Base-by-base conservation (phyloP, 2,888 invertebrate genomes). In the Notodonta dromedarius region DNA sequence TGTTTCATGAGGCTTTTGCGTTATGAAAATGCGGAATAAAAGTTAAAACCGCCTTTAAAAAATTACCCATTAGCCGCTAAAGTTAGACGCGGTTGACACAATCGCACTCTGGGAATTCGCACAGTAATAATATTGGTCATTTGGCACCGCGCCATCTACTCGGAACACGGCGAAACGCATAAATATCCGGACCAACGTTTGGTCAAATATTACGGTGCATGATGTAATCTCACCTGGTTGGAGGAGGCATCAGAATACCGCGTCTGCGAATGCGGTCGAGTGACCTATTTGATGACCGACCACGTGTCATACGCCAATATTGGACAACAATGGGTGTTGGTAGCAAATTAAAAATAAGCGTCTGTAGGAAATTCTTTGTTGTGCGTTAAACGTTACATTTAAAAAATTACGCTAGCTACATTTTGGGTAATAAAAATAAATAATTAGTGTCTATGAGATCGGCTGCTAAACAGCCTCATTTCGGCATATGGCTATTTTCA, bases 111-210 rank as follows among this genome's bases (percentile, higher is more conserved):
- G 70, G 66, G 69, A 76, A 76, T 76, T 74, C 60, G 69, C 69
- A 69, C 72, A 57, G 68, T 70, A 65, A 65, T 75, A 74, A 68
- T 74, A 65, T 65, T 72, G 68, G 64, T 39, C 62, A 63, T 67
- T 74, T 78, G 78, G 78, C 78, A 60, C 44, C 52, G 51, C 65
- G 74, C 78, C 78, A 78, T 71, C 62, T 64, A 60, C 63, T 70
- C 67, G 61, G 67, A 78, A 71, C 71, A 68, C 66, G 64, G 61
- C 64, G 62, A 66, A 69, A 69, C 58, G 55, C 64, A 65, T 67
- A 73, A 75, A 76, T 75, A 74, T 75, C 67, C 66, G 55, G 63
- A 46, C 71, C 66, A 78, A 77, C 57, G 57, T 76, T 77, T 71
- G 74, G 68, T 70, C 72, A 74, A 77, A 77, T 65, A 62, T 67